These are phyloP conservation scores for Ylistrum balloti DNA, from an alignment of 1,140 invertebrate genomes.

Conservation along the genomic window DNA sequence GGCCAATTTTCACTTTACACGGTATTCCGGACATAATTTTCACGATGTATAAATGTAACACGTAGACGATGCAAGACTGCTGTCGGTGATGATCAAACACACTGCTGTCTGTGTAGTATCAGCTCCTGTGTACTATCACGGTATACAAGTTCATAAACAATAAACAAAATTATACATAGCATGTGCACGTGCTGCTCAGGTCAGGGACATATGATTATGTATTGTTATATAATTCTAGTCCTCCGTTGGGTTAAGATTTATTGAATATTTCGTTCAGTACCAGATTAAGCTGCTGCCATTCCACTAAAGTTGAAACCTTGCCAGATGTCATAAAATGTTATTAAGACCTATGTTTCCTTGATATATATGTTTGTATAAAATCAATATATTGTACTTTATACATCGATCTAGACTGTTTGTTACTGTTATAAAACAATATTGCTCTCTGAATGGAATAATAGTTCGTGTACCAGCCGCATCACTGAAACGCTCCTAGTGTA, in stretches of 20 bases:
- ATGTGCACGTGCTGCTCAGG: not conserved
- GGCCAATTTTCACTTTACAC: not conserved
- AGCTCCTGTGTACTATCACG: not conserved
- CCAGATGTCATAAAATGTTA: not conserved
- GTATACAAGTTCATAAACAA: slow-evolving; percentile 11
- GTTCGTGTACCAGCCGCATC: not conserved
- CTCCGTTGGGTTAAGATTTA: not conserved
- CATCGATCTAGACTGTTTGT: not conserved
- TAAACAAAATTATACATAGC: not conserved
- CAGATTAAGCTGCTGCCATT: slow-evolving; percentile 6
- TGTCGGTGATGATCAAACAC: not conserved
- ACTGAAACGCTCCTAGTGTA: not conserved
- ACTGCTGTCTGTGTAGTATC: not conserved
- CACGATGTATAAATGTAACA: not conserved
- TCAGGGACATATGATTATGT: not conserved
- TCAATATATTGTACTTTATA: not conserved
- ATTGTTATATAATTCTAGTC: slow-evolving; percentile 2
- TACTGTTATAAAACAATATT: not conserved
- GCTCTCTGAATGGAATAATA: not conserved
- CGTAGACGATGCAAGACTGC: not conserved
- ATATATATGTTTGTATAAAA: not conserved
- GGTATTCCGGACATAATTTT: too few species aligned
- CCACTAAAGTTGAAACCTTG: not conserved
- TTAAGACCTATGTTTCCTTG: not conserved
- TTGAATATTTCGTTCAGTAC: slow-evolving; percentile 19